These are phyloP conservation scores for Amazona ochrocephala DNA, from an alignment of 2,797 vertebrate species.

Conservation along the genomic window DNA sequence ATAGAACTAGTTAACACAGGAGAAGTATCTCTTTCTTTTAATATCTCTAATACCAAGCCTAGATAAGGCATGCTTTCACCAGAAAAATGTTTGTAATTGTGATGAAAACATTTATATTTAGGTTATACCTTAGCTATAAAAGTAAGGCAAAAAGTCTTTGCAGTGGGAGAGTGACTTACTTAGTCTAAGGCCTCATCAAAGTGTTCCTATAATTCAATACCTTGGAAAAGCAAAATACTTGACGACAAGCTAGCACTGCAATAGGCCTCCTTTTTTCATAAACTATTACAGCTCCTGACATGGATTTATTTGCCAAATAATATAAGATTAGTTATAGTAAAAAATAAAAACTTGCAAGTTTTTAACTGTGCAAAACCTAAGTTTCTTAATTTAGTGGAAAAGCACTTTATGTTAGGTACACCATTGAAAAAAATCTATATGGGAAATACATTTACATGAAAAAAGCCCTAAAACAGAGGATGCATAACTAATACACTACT, in stretches of 20 bases:
- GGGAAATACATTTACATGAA: slow-evolving; percentile 54
- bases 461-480: slow-evolving; percentile 73
- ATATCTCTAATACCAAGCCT: not conserved
- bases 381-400: not conserved
- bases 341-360: not conserved
- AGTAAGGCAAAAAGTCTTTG: not conserved
- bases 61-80: not conserved
- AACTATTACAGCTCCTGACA: not conserved
- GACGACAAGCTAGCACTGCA: slow-evolving; percentile 57
- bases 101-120: not conserved
- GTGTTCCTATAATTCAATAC: not conserved
- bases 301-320: not conserved
- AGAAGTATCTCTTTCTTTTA: not conserved
- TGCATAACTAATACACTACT: slow-evolving; percentile 91
- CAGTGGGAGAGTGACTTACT: not conserved
- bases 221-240: slow-evolving; percentile 42
- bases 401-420: not conserved
- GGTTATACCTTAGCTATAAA: not conserved
- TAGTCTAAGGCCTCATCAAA: slow-evolving; percentile 14
- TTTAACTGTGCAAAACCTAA: not conserved
- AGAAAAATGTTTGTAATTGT: not conserved
- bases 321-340: not conserved
- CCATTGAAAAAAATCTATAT: not conserved
- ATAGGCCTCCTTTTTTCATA: not conserved
- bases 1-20: not conserved